These are phyloP conservation scores for Peromyscus polionotus DNA, from an alignment of 2,113 vertebrate genomes.

Conservation along the genomic window DNA sequence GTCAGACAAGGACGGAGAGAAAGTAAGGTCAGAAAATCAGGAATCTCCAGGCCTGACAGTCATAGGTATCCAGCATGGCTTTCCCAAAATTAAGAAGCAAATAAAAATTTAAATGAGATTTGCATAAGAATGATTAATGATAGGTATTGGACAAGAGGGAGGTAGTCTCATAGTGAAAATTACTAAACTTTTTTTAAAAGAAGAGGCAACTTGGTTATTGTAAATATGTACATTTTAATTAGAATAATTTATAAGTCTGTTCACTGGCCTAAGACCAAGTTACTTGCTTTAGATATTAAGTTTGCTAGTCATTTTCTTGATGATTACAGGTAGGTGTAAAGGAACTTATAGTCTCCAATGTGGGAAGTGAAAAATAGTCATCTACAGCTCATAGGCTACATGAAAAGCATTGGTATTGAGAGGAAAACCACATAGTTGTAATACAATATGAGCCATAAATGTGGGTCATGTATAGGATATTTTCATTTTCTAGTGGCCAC, in stretches of 20 bases:
- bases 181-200: neutral
- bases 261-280: neutral
- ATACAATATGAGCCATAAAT: neutral
- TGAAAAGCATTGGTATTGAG: neutral
- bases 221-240: neutral
- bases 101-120: neutral
- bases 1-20: neutral
- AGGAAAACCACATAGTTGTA: neutral
- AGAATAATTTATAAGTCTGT: neutral
- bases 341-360: neutral
- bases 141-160: neutral
- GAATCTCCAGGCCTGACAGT: neutral
- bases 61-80: neutral
- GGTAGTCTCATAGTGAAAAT: neutral
- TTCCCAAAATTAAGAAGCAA: neutral
- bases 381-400: neutral
- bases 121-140: neutral
- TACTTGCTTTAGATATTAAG: neutral
- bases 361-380: neutral
- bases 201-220: neutral
- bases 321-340: neutral
- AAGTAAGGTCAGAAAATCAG: neutral
- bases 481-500: neutral
- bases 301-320: neutral
- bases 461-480: neutral